phyloP scores from a whole-genome alignment of 2,113 vertebrate genomes.

The Glaucidium brasilianum region DNA sequence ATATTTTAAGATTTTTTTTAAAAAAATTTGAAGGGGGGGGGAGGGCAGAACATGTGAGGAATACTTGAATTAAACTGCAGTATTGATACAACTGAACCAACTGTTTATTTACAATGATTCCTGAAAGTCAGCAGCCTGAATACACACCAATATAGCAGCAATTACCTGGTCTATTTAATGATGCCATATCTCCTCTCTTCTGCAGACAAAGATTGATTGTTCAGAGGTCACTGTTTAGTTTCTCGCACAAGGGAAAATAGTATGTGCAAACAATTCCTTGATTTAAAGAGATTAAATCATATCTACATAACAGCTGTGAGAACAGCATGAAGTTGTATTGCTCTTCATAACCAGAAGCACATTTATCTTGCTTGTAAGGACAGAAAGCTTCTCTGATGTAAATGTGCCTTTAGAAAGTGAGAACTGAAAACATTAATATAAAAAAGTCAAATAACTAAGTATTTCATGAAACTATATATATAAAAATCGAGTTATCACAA shows the following conservation, averaged over 20 bases:
- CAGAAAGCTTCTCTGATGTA: slow-evolving; percentile 61
- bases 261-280: background rate
- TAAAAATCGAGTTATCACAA: slow-evolving; percentile 75
- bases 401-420: slow-evolving; percentile 74
- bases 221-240: slow-evolving; percentile 38
- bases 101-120: slow-evolving; percentile 61
- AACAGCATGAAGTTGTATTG: background rate
- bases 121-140: slow-evolving; percentile 58
- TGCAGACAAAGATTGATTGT: slow-evolving; percentile 8
- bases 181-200: background rate
- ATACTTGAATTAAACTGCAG: slow-evolving; percentile 28
- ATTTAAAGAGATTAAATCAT: background rate
- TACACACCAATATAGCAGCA: slow-evolving; percentile 47
- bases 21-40: background rate
- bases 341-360: slow-evolving; percentile 2
- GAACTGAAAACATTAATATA: slow-evolving; percentile 72
- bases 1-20: background rate
- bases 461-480: slow-evolving; percentile 75
- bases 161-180: slow-evolving; percentile 17
- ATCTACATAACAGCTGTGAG: background rate
- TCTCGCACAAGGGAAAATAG: background rate
- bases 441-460: slow-evolving; percentile 73
- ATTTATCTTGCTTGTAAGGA: slow-evolving; percentile 28
- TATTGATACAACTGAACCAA: slow-evolving; percentile 24
- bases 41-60: background rate